Evolutionary conservation across 1,140 invertebrate genomes (phyloP).

Genomic region (Ericerus pela): DNA sequence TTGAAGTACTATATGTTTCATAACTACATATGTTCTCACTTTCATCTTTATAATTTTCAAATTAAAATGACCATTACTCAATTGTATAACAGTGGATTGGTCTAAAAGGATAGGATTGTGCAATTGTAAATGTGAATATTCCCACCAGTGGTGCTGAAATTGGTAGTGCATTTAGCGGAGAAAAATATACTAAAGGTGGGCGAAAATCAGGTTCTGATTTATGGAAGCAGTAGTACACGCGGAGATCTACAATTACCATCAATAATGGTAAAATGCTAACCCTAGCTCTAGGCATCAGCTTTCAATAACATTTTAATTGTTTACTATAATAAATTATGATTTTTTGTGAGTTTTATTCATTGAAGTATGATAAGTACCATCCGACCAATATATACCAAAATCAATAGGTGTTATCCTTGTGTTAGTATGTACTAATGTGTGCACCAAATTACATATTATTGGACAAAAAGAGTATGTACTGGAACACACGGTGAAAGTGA

Average conservation of each 20-base stretch:
- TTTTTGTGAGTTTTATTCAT: too few relatives aligned
- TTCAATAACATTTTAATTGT: too few relatives aligned
- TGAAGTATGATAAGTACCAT: too few relatives aligned
- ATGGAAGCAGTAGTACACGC: constrained; percentile 98
- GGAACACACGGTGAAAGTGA: too few relatives aligned
- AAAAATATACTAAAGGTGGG: constrained; percentile 91
- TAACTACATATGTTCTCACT: constrained; percentile 16
- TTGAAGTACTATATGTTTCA: constrained; percentile 79
- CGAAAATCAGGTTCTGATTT: constrained; percentile 94
- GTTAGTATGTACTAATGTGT: too few relatives aligned
- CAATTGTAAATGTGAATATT: constrained; percentile 97
- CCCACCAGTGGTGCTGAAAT: constrained; percentile 98
- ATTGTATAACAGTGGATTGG: constrained; percentile 67
- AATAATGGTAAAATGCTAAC: constrained; percentile 89
- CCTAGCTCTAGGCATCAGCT: constrained; percentile 92
- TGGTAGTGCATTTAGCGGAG: constrained; percentile 94
- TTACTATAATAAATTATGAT: too few relatives aligned
- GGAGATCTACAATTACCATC: constrained; percentile 86
- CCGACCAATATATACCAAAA: too few relatives aligned
- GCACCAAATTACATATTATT: too few relatives aligned
- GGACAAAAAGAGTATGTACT: too few relatives aligned
- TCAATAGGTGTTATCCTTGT: too few relatives aligned
- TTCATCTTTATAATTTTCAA: background rate
- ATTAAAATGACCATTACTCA: background rate
- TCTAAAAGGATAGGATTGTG: constrained; percentile 93